Base-by-base conservation (phyloP, 2,797 vertebrate genomes). In the Pterois miles region DNA sequence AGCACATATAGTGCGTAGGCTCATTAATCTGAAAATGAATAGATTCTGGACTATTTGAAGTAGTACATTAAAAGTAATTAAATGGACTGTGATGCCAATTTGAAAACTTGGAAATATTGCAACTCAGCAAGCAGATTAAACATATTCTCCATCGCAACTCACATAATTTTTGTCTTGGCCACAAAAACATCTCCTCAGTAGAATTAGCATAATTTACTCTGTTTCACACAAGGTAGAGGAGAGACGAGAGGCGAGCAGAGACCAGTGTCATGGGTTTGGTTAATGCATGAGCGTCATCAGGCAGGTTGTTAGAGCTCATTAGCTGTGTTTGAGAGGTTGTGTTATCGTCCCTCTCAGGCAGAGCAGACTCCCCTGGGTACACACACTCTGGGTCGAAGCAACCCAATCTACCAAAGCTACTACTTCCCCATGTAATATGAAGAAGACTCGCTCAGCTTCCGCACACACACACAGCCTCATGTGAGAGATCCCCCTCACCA, bases 231-330 rank as follows among this genome's bases (percentile, higher is more conserved):
- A 43, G 8, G 58, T 12, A 27, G 50, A 69, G 25, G 33, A 62
- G 38, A 48, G 23, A 72, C 9, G 38, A 64, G 57, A 27, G 40
- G 33, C 33, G 22, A 25, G 25, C 13, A 31, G 4, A 69, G 50
- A 50, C 31, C 5, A 1, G 50, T 80, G 57, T 83, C 60, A 73
- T 54, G 16, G 20, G 56, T 82, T 76, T 66, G 77, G 78, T 84
- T 87, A 77, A 88, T 86, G 84, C 70, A 69, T 25, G 53, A 75
- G 72, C 74, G 33, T 87, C 89, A 91, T 89, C 77, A 80, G 60
- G 82, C 71, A 46, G 74, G 74, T 80, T 83, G 81, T 84, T 84
- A 56, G 84, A 70, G 76, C 84, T 89, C 85, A 90, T 91, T 93
- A 89, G 60, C 80, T 25, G 23, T 59, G 71, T 85, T 86, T 73